Conservation (phyloP, 2,888 invertebrate genomes). For the Cantharis flavilabris region DNA sequence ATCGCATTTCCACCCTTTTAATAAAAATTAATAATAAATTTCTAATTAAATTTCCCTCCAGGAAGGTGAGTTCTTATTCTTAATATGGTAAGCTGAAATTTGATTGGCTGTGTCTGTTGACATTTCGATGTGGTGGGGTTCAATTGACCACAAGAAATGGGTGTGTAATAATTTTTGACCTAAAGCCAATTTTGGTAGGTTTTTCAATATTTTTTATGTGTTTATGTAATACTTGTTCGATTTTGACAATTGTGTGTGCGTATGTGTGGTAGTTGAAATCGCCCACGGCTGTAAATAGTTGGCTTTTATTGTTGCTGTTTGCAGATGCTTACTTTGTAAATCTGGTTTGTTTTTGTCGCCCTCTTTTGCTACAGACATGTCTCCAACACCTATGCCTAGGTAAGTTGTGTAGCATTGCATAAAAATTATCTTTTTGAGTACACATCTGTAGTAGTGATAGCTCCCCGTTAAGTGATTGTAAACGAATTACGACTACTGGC, state of each 20-base stretch:
- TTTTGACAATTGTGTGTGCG: not conserved
- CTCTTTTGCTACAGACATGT: constrained; percentile 46
- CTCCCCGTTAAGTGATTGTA: not conserved
- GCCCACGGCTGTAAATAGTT: constrained; percentile 12
- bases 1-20: not conserved
- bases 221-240: not conserved
- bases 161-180: constrained; percentile 33
- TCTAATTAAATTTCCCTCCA: not conserved
- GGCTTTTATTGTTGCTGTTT: constrained; percentile 2
- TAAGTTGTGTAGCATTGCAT: constrained; percentile 43
- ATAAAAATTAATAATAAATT: not conserved
- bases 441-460: not conserved
- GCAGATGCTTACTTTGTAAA: constrained; percentile 6
- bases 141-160: constrained; percentile 34
- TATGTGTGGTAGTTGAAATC: not conserved
- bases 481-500: not conserved
- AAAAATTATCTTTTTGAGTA: not conserved
- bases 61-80: constrained; percentile 28
- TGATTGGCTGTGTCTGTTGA: constrained; percentile 34
- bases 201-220: not conserved
- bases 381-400: constrained; percentile 57
- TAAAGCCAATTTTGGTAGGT: constrained; percentile 24
- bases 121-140: constrained; percentile 15
- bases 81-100: constrained; percentile 35
- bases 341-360: not conserved